Evolutionary conservation across 2,888 invertebrate genomes (phyloP).

Genomic region (Galeopsomyia nigrocyanea): DNA sequence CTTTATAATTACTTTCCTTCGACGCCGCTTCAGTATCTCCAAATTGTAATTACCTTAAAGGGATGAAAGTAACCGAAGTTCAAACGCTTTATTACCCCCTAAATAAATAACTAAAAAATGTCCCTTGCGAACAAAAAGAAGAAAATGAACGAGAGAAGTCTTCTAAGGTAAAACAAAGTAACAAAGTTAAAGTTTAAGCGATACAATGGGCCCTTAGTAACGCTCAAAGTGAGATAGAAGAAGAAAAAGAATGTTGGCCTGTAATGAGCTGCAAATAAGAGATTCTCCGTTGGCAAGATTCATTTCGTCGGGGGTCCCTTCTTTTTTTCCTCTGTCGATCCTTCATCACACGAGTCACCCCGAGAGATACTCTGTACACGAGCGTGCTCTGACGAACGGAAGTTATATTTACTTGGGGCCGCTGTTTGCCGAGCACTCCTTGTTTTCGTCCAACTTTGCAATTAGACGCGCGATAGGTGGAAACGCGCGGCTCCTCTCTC

Average conservation of each 20-base stretch:
- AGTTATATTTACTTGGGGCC: constrained; percentile 61
- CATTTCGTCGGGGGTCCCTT: constrained; percentile 42
- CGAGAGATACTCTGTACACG: constrained; percentile 7
- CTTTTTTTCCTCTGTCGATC: constrained; percentile 19
- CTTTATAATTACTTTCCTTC: constrained; percentile 32
- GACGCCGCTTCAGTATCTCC: not conserved
- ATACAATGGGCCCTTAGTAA: constrained; percentile 6
- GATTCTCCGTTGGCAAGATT: constrained; percentile 46
- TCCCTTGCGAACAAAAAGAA: not conserved
- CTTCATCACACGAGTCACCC: constrained; percentile 30
- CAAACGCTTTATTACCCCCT: not conserved
- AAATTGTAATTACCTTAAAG: constrained; percentile 1
- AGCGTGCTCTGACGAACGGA: constrained; percentile 56
- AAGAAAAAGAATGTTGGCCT: constrained; percentile 39
- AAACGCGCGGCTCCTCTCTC: constrained; percentile 23
- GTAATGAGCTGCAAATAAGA: constrained; percentile 66
- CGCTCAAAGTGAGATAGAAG: constrained; percentile 21
- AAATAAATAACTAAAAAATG: not conserved
- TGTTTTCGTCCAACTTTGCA: constrained; percentile 64
- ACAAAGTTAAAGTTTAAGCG: no score
- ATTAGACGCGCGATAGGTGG: constrained; percentile 58
- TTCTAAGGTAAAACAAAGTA: not conserved
- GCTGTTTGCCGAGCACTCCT: constrained; percentile 63
- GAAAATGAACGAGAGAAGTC: not conserved
- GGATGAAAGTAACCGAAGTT: not conserved